These are phyloP conservation scores for Aporophyla nigra DNA, from an alignment of 2,888 invertebrate species.

Conservation along the genomic window DNA sequence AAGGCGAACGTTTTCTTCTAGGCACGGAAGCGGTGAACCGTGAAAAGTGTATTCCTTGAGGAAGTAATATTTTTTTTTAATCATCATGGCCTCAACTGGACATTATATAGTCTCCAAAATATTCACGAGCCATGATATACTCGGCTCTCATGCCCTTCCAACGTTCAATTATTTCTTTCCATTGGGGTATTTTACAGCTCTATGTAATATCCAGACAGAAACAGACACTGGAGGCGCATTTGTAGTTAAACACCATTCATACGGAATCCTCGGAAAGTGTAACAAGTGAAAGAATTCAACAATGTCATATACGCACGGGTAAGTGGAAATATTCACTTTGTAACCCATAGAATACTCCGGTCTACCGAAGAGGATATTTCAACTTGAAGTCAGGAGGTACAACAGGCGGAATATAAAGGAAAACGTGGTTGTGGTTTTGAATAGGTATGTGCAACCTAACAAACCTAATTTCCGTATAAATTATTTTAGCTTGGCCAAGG, in stretches of 20 bases:
- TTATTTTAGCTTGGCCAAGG: neutral
- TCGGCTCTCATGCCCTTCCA: neutral
- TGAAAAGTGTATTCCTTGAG: neutral
- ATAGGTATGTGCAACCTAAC: neutral
- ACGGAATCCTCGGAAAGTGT: conserved; percentile 12
- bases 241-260: conserved; percentile 51
- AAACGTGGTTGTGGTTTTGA: neutral
- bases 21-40: neutral
- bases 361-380: neutral
- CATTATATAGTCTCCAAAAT: too few species aligned
- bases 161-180: neutral
- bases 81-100: neutral
- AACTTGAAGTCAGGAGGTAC: neutral
- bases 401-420: neutral
- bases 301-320: conserved; percentile 45
- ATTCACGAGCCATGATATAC: too few species aligned
- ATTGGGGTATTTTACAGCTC: conserved; percentile 34
- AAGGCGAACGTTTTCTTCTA: neutral
- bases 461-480: neutral
- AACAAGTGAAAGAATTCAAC: conserved; percentile 26
- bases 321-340: conserved; percentile 31
- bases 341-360: neutral
- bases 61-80: neutral
- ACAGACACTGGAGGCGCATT: neutral
- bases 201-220: neutral